phyloP scores from a whole-genome alignment of 2,888 invertebrate species.

The Acronicta psi region DNA sequence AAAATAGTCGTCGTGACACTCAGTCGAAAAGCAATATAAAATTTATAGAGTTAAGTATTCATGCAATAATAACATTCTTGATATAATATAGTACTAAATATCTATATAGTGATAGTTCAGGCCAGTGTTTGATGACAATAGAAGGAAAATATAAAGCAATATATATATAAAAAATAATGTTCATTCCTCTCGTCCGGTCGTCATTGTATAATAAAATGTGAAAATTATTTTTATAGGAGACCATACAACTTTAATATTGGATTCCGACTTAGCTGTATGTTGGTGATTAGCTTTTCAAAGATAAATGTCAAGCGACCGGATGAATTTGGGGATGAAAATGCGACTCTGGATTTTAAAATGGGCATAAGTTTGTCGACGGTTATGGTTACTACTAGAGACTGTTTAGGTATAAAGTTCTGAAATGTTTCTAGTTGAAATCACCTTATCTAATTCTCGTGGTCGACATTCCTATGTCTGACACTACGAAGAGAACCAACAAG shows the following conservation, averaged over 20 bases:
- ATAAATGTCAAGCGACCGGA: conserved; percentile 27
- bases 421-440: conserved; percentile 5
- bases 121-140: conserved; percentile 80
- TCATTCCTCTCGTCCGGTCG: conserved; percentile 52
- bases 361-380: conserved; percentile 11
- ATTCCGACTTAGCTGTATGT: conserved; percentile 29
- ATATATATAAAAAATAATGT: conserved; percentile 18
- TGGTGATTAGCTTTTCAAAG: conserved; percentile 25
- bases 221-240: conserved; percentile 55
- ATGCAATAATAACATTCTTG: conserved; percentile 63
- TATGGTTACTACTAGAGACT: conserved; percentile 8
- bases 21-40: conserved; percentile 57
- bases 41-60: conserved; percentile 51
- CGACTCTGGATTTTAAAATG: conserved; percentile 18
- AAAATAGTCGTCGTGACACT: conserved; percentile 55
- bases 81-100: conserved; percentile 62
- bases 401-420: neutral
- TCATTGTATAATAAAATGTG: conserved; percentile 39
- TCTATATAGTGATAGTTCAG: conserved; percentile 75
- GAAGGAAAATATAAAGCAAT: conserved; percentile 40
- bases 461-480: conserved; percentile 14
- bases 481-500: conserved; percentile 22
- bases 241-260: conserved; percentile 38
- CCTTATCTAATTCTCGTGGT: conserved; percentile 6
- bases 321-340: conserved; percentile 33